These are phyloP conservation scores for Ptilonorhynchus violaceus DNA, from an alignment of 2,113 vertebrate species.

Conservation along the genomic window DNA sequence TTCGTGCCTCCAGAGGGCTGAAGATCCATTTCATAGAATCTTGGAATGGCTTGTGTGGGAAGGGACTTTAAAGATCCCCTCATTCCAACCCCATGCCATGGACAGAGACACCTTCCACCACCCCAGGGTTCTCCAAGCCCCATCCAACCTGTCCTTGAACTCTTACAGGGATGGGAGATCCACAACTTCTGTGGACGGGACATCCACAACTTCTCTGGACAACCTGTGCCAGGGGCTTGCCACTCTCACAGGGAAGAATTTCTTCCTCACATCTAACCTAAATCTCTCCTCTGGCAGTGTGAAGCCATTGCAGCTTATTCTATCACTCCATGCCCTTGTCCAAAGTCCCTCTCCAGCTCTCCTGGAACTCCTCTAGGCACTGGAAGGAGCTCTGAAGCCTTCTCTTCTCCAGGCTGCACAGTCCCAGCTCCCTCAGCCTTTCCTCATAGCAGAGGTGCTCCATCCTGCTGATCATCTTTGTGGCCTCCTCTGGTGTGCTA, in stretches of 20 bases:
- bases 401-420: neutral
- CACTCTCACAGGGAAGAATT: neutral
- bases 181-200: neutral
- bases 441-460: neutral
- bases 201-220: neutral
- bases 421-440: neutral
- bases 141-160: rapidly evolving
- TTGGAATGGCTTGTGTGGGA: neutral
- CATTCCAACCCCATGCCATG: rapidly evolving
- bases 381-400: neutral
- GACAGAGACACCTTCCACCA: neutral
- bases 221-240: neutral
- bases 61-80: neutral
- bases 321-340: neutral
- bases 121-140: neutral
- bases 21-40: neutral
- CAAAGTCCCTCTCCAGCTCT: neutral
- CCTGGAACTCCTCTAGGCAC: neutral
- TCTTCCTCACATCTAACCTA: neutral
- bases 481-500: neutral
- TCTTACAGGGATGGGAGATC: too few species aligned
- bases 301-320: neutral
- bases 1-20: neutral
- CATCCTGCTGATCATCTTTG: neutral
- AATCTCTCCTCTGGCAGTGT: neutral